Conservation (phyloP, 2,888 invertebrate species). For the Lepidochrysops patricia region DNA sequence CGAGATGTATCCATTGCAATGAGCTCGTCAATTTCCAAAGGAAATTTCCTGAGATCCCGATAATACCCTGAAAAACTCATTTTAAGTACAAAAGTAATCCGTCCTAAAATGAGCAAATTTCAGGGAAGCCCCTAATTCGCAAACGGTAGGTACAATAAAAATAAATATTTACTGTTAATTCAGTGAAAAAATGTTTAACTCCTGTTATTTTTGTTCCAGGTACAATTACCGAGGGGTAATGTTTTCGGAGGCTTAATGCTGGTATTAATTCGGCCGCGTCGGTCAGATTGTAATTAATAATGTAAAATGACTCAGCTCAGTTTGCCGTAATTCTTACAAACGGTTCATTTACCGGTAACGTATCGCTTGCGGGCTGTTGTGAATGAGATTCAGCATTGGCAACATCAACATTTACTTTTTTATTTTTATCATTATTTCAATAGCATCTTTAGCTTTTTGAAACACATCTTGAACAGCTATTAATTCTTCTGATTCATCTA, state of each 20-base stretch:
- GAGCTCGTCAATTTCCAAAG: not conserved
- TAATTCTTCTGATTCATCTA: too few species aligned
- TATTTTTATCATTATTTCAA: too few species aligned
- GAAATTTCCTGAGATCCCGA: not conserved
- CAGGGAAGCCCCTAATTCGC: not conserved
- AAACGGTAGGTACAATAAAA: not conserved
- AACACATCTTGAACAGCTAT: too few species aligned
- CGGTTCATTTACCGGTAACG: not conserved
- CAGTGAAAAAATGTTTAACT: not conserved
- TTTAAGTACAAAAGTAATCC: not conserved
- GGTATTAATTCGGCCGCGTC: not conserved
- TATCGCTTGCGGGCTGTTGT: not conserved
- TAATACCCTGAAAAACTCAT: conserved; percentile 1
- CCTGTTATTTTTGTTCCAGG: not conserved
- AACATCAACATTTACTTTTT: not conserved
- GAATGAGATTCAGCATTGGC: not conserved
- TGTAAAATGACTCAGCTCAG: not conserved
- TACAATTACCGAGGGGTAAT: not conserved
- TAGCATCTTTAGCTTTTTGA: too few species aligned
- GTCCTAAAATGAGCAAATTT: not conserved
- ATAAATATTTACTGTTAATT: not conserved
- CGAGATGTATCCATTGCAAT: not conserved
- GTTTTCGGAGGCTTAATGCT: not conserved
- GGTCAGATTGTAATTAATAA: not conserved
- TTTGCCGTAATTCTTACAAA: not conserved